Evolutionary conservation across 2,888 invertebrate species (phyloP).

Genomic region (Amphiduros pacificus): DNA sequence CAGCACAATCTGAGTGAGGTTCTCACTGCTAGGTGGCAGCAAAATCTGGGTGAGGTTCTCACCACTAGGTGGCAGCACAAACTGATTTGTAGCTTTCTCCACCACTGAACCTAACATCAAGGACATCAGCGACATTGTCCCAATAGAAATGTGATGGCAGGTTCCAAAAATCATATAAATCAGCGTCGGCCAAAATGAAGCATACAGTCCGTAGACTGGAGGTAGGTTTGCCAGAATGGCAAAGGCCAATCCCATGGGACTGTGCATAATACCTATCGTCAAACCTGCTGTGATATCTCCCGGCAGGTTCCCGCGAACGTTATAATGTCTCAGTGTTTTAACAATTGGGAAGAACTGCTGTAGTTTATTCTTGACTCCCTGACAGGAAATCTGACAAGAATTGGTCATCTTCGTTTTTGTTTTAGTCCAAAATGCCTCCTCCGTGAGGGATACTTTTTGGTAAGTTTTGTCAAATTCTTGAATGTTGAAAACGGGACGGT

Average conservation of each 20-base stretch:
- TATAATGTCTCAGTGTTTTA: slow-evolving; percentile 1
- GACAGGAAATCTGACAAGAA: not conserved
- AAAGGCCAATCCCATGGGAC: slow-evolving; percentile 48
- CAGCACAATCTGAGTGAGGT: not conserved
- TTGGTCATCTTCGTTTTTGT: too few species aligned
- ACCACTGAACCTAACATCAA: slow-evolving; percentile 45
- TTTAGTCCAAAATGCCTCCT: not conserved
- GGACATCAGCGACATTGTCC: slow-evolving; percentile 52
- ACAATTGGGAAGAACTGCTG: not conserved
- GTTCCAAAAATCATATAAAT: slow-evolving; percentile 85
- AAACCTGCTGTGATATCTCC: slow-evolving; percentile 19
- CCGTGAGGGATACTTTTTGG: not conserved
- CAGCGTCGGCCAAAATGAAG: slow-evolving; percentile 87
- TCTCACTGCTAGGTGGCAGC: not conserved
- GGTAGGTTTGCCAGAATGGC: slow-evolving; percentile 59
- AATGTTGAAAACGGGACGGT: not conserved
- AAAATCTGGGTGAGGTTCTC: not conserved
- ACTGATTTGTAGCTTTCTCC: not conserved
- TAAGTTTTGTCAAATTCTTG: not conserved
- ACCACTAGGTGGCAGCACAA: not conserved
- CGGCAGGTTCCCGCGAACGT: slow-evolving; percentile 1
- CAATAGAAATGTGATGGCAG: slow-evolving; percentile 81
- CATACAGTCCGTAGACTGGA: slow-evolving; percentile 68
- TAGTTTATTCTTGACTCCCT: not conserved
- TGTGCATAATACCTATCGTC: slow-evolving; percentile 24